phyloP scores from a whole-genome alignment of 2,113 vertebrate species.

The Chloropsis hardwickii region DNA sequence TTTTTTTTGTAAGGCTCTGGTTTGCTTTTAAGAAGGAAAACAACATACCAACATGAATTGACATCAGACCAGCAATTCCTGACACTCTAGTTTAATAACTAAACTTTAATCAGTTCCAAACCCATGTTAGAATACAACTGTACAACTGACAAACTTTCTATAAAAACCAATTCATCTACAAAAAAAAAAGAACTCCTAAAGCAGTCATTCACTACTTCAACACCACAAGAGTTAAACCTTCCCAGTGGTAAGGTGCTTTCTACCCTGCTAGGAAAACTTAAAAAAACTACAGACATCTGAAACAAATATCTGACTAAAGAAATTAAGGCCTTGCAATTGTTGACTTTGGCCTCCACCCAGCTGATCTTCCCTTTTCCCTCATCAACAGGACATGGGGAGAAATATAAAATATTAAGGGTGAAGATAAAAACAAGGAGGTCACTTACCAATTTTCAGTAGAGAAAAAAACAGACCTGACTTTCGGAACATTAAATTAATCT shows the following conservation, averaged over 20 bases:
- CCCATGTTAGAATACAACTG: not conserved
- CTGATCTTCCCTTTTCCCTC: not conserved
- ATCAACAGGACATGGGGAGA: fast-evolving
- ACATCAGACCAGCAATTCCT: not conserved
- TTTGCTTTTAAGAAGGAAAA: not conserved
- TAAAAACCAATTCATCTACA: not conserved
- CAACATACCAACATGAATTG: not conserved
- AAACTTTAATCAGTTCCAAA: not conserved
- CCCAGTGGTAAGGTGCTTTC: not conserved
- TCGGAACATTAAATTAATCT: not conserved
- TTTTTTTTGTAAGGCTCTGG: not conserved
- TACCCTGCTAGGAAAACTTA: not conserved
- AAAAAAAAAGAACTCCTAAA: not conserved
- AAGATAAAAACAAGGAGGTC: not conserved
- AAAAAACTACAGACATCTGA: not conserved
- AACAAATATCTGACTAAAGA: not conserved
- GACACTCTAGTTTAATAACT: not conserved
- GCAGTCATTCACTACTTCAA: not conserved
- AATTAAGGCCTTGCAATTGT: not conserved
- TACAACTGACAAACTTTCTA: not conserved
- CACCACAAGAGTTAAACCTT: not conserved
- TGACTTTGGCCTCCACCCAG: not conserved
- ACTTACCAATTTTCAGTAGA: not conserved
- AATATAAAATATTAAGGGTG: not conserved
- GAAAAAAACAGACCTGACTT: not conserved